Conservation (phyloP, 2,113 vertebrate species). For the Excalfactoria chinensis region DNA sequence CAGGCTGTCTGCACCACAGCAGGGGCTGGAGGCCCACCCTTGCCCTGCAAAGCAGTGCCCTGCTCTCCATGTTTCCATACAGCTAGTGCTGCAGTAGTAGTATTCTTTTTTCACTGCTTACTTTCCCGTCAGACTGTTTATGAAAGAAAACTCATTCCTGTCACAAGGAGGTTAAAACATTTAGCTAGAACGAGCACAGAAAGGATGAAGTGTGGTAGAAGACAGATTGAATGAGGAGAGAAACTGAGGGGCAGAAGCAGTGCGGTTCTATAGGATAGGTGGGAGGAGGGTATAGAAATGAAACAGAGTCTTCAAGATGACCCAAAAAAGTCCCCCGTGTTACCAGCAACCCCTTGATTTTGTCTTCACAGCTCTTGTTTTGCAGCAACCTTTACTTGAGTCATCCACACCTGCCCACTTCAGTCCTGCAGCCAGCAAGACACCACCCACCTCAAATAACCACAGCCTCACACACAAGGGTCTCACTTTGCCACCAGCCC, state of each 20-base stretch:
- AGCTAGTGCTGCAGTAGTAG: background rate
- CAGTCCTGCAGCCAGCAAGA: background rate
- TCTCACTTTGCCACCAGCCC: background rate
- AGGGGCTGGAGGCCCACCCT: background rate
- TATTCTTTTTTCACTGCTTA: background rate
- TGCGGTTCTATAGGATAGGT: background rate
- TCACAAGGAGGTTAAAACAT: background rate
- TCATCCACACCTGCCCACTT: constrained; percentile 37
- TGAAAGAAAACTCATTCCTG: background rate
- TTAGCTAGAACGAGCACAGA: background rate
- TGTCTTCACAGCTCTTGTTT: background rate
- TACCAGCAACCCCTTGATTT: constrained; percentile 1
- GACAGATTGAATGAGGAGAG: background rate
- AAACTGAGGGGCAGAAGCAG: background rate
- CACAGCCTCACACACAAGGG: background rate
- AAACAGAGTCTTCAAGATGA: background rate
- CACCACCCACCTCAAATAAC: constrained; percentile 8
- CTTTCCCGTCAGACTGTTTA: background rate
- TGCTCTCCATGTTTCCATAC: background rate
- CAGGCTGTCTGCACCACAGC: background rate
- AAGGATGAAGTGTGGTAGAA: background rate
- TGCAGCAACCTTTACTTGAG: constrained; percentile 1
- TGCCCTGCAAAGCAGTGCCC: background rate
- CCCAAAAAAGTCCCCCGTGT: background rate
- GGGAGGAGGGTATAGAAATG: background rate